These are phyloP conservation scores for Pilophorus perplexus DNA, from an alignment of 2,888 invertebrate genomes.

Conservation along the genomic window DNA sequence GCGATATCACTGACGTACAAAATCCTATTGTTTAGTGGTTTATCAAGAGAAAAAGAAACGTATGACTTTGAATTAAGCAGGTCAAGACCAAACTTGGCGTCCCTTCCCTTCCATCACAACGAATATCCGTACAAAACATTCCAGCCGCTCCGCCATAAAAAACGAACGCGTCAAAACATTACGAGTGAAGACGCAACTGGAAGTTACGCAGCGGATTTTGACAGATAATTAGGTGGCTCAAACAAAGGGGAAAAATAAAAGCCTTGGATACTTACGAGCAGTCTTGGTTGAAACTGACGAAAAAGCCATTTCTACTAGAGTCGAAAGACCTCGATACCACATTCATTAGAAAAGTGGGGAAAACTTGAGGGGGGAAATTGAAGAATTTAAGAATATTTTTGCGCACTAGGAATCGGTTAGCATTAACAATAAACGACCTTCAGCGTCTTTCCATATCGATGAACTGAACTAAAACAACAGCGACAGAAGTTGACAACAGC, in stretches of 20 bases:
- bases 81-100: too few relatives aligned
- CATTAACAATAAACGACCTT: conserved; percentile 32
- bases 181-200: neutral
- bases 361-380: neutral
- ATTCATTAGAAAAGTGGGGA: conserved; percentile 42
- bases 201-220: conserved; percentile 36
- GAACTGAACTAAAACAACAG: conserved; percentile 37
- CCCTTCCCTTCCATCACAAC: too few relatives aligned
- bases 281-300: conserved; percentile 97
- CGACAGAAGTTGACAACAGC: conserved; percentile 34
- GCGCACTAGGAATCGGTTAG: neutral
- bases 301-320: conserved; percentile 75
- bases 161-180: neutral
- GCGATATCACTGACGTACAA: too few relatives aligned
- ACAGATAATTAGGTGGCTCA: conserved; percentile 18
- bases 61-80: too few relatives aligned
- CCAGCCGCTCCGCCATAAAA: too few relatives aligned
- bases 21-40: too few relatives aligned
- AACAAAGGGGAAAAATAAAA: neutral
- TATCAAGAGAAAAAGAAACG: too few relatives aligned
- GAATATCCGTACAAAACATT: too few relatives aligned
- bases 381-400: conserved; percentile 10
- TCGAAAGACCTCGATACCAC: conserved; percentile 49
- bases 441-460: conserved; percentile 23
- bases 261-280: conserved; percentile 80